Base-by-base conservation (phyloP, 2,888 invertebrate species). In the Tyria jacobaeae region DNA sequence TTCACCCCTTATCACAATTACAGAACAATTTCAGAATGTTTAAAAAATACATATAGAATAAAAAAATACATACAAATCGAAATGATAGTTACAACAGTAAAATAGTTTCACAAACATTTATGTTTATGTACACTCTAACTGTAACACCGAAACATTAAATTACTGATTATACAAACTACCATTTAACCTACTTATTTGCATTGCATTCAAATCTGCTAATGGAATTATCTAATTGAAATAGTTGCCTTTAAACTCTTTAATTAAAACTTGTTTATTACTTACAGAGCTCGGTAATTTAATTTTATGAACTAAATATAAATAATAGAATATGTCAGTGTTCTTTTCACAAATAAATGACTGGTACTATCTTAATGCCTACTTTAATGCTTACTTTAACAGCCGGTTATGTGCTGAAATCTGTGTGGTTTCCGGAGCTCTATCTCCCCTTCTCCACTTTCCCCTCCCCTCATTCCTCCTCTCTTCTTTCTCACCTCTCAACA, bases 181-280 rank as follows among this genome's bases (percentile, higher is more conserved):
- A 51, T 61, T 56, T 57, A 47, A 56, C 52, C 47, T 21, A 44
- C 56, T 57, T 61, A 14, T 44, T 44, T 34, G 34, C 34, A 47
- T 41, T 48, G 4, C 6, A 37, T 15, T 49, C 12, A 49, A 60
- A 60, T 21, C 17, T 39, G 54, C 39, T 50, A 60, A 56, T 60
- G 55, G 41, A 50, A 55, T 31, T 27, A 41, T 34, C 25, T 35
- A 14, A 50, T 47, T 52, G 14, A 56, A 27, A 35, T 44, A 57
- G 52, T 57, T 47, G 52, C 56, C 21, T 47, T 47, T 35, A 44
- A 57, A 52, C 49, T 39, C 47, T 27, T 47, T 61, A 52, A 56
- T 51, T 50, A 27, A 56, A 3, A 12, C 24, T 15, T 37, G 49
- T n/a, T n/a, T 47, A 31, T 25, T 27, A 31, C 14, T 50, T 37